phyloP scores from a whole-genome alignment of 2,797 vertebrate species.

The Gambusia yucatana region DNA sequence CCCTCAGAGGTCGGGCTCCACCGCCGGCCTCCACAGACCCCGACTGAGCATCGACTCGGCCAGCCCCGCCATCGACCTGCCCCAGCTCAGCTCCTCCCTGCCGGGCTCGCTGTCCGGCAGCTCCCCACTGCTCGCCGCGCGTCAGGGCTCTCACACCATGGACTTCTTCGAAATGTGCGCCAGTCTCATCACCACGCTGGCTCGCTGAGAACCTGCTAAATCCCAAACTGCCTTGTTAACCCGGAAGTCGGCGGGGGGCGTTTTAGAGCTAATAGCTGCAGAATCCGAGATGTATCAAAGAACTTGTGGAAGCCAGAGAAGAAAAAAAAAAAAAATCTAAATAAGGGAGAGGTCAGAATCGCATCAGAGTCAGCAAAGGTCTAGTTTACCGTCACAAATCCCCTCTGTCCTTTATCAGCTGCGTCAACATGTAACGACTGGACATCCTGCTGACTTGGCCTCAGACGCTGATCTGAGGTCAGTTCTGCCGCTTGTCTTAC shows the following conservation, averaged over 20 bases:
- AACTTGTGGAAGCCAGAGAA: conserved; percentile 8
- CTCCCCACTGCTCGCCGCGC: conserved; percentile 79
- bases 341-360: conserved; percentile 14
- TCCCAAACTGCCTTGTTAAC: conserved; percentile 20
- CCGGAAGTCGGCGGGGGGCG: conserved; percentile 27
- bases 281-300: conserved; percentile 23
- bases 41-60: conserved; percentile 91
- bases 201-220: conserved; percentile 82
- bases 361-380: conserved; percentile 26
- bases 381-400: conserved; percentile 40
- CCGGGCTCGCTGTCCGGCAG: conserved; percentile 88
- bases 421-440: conserved; percentile 28
- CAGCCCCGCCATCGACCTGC: conserved; percentile 77
- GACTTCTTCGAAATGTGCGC: conserved; percentile 99
- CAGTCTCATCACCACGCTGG: conserved; percentile 95
- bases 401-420: conserved; percentile 30
- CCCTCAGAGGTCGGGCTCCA: conserved; percentile 92
- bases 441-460: conserved; percentile 34
- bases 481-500: conserved; percentile 37
- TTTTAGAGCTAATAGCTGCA: conserved; percentile 19
- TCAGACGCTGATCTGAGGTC: conserved; percentile 44
- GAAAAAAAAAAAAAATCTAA: background rate
- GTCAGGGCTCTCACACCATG: conserved; percentile 97
- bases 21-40: conserved; percentile 88
- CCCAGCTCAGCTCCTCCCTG: conserved; percentile 88